These are phyloP conservation scores for Sebastes kiyomatsui DNA, from an alignment of 2,797 vertebrate genomes.

Conservation along the genomic window DNA sequence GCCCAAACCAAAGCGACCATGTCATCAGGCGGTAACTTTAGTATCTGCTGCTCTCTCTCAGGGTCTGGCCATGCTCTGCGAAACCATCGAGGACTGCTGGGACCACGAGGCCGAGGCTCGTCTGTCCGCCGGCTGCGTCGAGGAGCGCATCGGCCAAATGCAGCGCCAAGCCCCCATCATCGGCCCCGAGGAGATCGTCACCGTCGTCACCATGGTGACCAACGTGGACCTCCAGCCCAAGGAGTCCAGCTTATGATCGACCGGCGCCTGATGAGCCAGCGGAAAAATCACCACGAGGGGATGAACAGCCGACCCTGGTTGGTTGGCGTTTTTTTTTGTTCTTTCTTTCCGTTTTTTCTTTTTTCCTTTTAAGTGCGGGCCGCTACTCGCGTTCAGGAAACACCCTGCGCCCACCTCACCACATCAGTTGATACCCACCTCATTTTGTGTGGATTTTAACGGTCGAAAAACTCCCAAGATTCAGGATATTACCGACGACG, in stretches of 20 bases:
- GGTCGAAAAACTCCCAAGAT: constrained; percentile 25
- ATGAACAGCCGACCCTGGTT: constrained; percentile 68
- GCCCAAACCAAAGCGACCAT: too few relatives aligned
- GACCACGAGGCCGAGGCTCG: constrained; percentile 98
- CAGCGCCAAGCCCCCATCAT: constrained; percentile 93
- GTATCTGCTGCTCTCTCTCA: constrained; percentile 49
- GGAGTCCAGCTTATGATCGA: constrained; percentile 98
- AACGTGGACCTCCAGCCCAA: constrained; percentile 98
- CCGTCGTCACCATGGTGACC: constrained; percentile 98
- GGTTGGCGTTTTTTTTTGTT: constrained; percentile 49
- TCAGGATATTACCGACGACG: constrained; percentile 42
- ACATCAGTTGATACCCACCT: constrained; percentile 62
- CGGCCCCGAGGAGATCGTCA: constrained; percentile 95
- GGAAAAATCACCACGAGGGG: constrained; percentile 39
- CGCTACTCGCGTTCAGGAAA: constrained; percentile 75
- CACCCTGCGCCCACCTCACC: constrained; percentile 64
- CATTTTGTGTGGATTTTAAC: constrained; percentile 55
- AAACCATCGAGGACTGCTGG: constrained; percentile 99
- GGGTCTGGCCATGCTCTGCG: constrained; percentile 96
- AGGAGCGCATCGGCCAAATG: constrained; percentile 96
- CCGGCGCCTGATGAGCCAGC: constrained; percentile 48
- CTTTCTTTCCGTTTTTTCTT: background rate
- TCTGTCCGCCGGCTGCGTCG: constrained; percentile 95
- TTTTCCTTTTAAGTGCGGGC: constrained; percentile 61
- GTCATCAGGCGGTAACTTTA: background rate